Evolutionary conservation across 2,113 vertebrate species (phyloP).

Genomic region (Notiomystis cincta): DNA sequence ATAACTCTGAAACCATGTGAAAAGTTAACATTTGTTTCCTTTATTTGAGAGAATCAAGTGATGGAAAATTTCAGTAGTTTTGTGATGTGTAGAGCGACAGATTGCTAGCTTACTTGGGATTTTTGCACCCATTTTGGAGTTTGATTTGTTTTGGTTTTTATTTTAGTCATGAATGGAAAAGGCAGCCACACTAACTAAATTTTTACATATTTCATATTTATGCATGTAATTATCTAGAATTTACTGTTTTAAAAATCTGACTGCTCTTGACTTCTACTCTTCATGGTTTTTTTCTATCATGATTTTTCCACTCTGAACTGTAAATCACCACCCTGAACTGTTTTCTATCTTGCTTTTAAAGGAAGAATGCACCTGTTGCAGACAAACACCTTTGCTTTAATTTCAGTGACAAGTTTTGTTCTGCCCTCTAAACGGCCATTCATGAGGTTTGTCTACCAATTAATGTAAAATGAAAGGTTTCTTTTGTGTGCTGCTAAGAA

Average conservation of each 20-base stretch:
- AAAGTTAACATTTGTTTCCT: background rate
- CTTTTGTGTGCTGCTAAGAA: background rate
- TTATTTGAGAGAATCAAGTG: background rate
- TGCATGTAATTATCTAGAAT: background rate
- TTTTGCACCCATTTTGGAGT: accelerated
- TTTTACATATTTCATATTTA: background rate
- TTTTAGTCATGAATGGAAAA: background rate
- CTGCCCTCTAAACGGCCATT: background rate
- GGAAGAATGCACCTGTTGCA: background rate
- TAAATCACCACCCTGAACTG: background rate
- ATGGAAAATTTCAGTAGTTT: background rate
- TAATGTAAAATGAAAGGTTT: background rate
- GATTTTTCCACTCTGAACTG: background rate
- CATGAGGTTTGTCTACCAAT: background rate
- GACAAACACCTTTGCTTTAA: background rate
- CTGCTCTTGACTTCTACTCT: background rate
- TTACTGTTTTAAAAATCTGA: background rate
- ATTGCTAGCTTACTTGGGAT: background rate
- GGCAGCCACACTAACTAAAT: background rate
- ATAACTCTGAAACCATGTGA: background rate
- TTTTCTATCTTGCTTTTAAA: background rate
- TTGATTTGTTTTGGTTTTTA: background rate
- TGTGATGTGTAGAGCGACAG: background rate
- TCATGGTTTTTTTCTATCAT: accelerated
- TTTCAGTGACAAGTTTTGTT: background rate